Conservation (phyloP, 1,140 invertebrate genomes). For the Arctopsyche grandis region DNA sequence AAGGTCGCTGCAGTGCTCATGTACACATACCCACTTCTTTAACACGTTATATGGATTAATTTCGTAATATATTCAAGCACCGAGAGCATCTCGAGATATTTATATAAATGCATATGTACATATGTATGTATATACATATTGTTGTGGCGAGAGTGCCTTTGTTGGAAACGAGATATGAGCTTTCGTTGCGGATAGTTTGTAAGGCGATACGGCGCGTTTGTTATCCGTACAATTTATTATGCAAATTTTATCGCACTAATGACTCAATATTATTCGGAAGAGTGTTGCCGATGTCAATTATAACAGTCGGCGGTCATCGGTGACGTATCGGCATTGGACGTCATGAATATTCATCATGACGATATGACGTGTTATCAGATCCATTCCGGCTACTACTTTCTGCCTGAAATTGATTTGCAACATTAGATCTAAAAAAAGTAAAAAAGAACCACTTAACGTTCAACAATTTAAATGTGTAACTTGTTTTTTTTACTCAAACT, state of each 20-base stretch:
- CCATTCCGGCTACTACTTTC: too few relatives aligned
- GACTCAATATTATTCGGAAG: slow-evolving; percentile 37
- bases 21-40: too few relatives aligned
- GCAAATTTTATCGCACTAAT: slow-evolving; percentile 46
- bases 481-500: too few relatives aligned
- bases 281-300: slow-evolving; percentile 9
- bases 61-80: too few relatives aligned
- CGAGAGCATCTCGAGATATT: background rate
- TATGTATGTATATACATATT: background rate
- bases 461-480: too few relatives aligned
- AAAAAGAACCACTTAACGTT: too few relatives aligned
- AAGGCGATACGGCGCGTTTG: slow-evolving; percentile 7
- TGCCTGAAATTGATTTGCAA: too few relatives aligned
- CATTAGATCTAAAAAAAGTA: too few relatives aligned
- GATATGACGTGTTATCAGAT: background rate
- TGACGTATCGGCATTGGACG: background rate
- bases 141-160: background rate
- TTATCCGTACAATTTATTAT: slow-evolving; percentile 24
- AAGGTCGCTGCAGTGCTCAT: too few relatives aligned
- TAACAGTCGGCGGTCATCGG: background rate
- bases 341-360: background rate
- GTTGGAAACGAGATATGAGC: background rate
- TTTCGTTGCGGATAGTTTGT: background rate
- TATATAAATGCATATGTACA: background rate
- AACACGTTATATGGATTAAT: too few relatives aligned